These are phyloP conservation scores for Parnassius mnemosyne DNA, from an alignment of 2,888 invertebrate genomes.

Conservation along the genomic window DNA sequence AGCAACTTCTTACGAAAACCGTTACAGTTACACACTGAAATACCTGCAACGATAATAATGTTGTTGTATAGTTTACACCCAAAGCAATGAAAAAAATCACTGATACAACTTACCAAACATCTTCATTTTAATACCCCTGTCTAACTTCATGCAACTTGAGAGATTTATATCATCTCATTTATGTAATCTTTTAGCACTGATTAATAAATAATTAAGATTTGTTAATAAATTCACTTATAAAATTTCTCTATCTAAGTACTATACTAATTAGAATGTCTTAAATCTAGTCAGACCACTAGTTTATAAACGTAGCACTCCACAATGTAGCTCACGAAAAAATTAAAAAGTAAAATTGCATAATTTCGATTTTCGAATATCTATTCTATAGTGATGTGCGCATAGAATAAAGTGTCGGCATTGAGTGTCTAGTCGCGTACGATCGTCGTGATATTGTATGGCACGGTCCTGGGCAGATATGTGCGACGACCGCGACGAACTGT, in stretches of 20 bases:
- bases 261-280: constrained; percentile 17
- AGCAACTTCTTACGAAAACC: too few relatives aligned
- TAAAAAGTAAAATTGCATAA: constrained; percentile 19
- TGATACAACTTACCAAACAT: constrained; percentile 62
- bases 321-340: constrained; percentile 19
- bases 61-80: too few relatives aligned
- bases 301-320: constrained; percentile 28
- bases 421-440: constrained; percentile 37
- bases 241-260: constrained; percentile 24
- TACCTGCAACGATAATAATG: too few relatives aligned
- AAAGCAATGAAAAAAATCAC: constrained; percentile 1
- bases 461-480: constrained; percentile 52
- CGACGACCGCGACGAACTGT: constrained; percentile 70
- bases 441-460: constrained; percentile 48
- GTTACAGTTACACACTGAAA: too few relatives aligned
- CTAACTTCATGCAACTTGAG: constrained; percentile 45
- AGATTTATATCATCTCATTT: constrained; percentile 20
- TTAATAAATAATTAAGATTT: constrained; percentile 1
- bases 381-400: constrained; percentile 41
- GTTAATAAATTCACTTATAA: constrained; percentile 16
- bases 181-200: constrained; percentile 3
- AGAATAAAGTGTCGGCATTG: constrained; percentile 27
- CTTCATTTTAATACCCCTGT: constrained; percentile 64
- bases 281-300: constrained; percentile 8
- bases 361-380: constrained; percentile 34